Conservation (phyloP, 2,113 vertebrate species). For the Callipepla californica region DNA sequence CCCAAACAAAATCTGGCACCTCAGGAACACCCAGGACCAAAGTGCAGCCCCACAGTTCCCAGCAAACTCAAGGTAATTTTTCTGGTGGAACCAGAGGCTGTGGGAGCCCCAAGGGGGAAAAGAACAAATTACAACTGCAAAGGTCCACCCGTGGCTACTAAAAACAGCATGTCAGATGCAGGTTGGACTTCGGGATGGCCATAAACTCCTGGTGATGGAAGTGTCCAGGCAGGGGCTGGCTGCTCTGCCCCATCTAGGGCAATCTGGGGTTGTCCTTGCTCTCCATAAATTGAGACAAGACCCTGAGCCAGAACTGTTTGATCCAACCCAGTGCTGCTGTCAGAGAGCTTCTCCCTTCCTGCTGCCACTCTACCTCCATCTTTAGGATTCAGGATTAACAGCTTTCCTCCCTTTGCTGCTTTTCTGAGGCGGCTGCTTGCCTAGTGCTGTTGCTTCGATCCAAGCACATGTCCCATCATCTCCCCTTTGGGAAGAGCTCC, state of each 20-base stretch:
- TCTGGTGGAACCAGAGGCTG: not conserved
- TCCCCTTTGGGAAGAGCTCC: not conserved
- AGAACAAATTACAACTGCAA: not conserved
- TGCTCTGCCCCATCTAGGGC: not conserved
- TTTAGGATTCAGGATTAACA: not conserved
- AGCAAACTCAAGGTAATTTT: no score
- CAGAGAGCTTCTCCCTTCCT: not conserved
- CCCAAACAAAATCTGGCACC: not conserved
- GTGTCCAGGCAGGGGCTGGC: rapidly evolving
- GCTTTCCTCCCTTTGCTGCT: not conserved
- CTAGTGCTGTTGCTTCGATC: not conserved
- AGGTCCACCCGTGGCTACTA: not conserved
- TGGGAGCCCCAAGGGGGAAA: not conserved
- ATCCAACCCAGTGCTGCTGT: not conserved
- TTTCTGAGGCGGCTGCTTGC: no score
- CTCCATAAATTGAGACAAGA: not conserved
- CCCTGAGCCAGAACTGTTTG: not conserved
- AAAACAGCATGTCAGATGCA: not conserved
- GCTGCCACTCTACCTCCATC: not conserved
- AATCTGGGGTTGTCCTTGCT: rapidly evolving
- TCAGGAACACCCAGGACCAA: not conserved
- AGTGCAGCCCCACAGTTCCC: no score
- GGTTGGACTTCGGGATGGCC: not conserved
- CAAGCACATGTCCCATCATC: rapidly evolving
- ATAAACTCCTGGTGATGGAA: rapidly evolving